Evolutionary conservation across 2,888 invertebrate species (phyloP).

Genomic region (Drosophila mayaguana): DNA sequence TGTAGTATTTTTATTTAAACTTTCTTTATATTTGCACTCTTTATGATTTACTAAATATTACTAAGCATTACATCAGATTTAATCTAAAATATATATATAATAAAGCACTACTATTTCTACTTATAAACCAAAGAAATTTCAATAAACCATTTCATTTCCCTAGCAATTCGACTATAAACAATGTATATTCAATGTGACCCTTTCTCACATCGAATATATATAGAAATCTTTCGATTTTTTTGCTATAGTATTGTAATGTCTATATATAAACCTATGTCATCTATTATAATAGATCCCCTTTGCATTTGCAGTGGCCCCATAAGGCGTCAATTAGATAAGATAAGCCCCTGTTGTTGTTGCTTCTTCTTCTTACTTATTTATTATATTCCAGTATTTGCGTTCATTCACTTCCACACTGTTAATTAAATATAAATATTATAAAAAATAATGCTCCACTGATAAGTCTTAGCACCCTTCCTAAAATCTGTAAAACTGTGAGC

Average conservation of each 20-base stretch:
- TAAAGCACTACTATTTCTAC: not conserved
- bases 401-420: slow-evolving; percentile 56
- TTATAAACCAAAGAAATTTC: not conserved
- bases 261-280: slow-evolving; percentile 12
- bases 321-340: slow-evolving; percentile 38
- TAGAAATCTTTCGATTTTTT: slow-evolving; percentile 1
- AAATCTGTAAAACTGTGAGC: slow-evolving; percentile 21
- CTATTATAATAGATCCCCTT: not conserved
- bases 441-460: slow-evolving; percentile 10
- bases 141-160: slow-evolving; percentile 12
- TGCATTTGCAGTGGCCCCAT: slow-evolving; percentile 14
- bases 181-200: slow-evolving; percentile 38
- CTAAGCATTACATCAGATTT: not conserved
- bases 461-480: not conserved
- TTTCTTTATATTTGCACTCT: not conserved
- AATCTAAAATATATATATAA: not conserved
- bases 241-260: slow-evolving; percentile 19
- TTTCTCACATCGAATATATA: not conserved
- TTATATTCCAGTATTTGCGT: slow-evolving; percentile 50
- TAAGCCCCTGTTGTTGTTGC: slow-evolving; percentile 11
- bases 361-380: slow-evolving; percentile 6
- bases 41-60: too few species aligned
- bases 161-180: slow-evolving; percentile 14
- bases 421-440: slow-evolving; percentile 52
- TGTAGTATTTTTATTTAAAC: not conserved